Percentiles rank a stretch among this genome's conserved stretches.
These are phyloP conservation scores for Semaprochilodus insignis DNA, from an alignment of 2,797 vertebrate species.

Conservation along the genomic window DNA sequence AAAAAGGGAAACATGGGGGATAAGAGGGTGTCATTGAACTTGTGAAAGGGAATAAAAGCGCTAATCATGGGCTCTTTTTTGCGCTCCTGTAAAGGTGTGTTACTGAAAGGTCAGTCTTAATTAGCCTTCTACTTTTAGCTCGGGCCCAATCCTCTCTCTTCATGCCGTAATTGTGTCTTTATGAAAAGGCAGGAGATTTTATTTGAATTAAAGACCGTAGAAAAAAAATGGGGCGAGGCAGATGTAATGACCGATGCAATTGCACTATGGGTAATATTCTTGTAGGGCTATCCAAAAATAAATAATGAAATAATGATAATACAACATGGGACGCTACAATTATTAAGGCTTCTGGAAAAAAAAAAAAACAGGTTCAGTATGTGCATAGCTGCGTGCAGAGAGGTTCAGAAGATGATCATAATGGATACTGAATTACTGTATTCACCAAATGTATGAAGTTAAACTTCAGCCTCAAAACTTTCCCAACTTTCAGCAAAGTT, in stretches of 20 bases:
- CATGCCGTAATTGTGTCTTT: slow-evolving; percentile 54
- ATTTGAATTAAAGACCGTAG: slow-evolving; percentile 59
- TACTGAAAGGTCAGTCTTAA: slow-evolving; percentile 64
- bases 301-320: slow-evolving; percentile 9
- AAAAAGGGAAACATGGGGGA: slow-evolving; percentile 49
- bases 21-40: slow-evolving; percentile 59
- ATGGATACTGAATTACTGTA: slow-evolving; percentile 48
- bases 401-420: slow-evolving; percentile 27
- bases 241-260: slow-evolving; percentile 55
- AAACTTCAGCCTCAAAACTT: slow-evolving; percentile 15
- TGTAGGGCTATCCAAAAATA: slow-evolving; percentile 1
- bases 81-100: slow-evolving; percentile 33
- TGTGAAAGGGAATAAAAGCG: slow-evolving; percentile 60
- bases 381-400: slow-evolving; percentile 12
- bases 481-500: background rate
- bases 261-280: slow-evolving; percentile 56
- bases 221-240: slow-evolving; percentile 22
- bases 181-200: slow-evolving; percentile 60
- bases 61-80: slow-evolving; percentile 56
- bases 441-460: background rate
- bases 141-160: slow-evolving; percentile 46
- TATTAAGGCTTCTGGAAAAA: slow-evolving; percentile 35
- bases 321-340: slow-evolving; percentile 29
- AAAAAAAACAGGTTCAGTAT: slow-evolving; percentile 39
- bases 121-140: slow-evolving; percentile 62